phyloP scores from a whole-genome alignment of 2,113 vertebrate genomes.

The Castor canadensis region DNA sequence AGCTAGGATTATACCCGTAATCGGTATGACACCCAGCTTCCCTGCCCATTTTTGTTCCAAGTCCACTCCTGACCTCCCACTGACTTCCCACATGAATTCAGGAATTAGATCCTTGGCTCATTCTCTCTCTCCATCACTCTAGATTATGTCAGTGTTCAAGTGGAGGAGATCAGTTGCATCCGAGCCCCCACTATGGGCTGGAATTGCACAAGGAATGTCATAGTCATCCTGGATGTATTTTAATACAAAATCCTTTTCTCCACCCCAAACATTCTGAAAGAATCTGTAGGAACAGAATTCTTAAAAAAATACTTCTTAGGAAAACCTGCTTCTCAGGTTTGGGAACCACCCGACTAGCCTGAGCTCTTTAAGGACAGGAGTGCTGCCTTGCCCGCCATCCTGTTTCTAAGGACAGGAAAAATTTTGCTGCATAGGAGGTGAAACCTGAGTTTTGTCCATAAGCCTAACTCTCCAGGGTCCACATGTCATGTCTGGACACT shows the following conservation, averaged over 20 bases:
- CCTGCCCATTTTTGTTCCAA: not conserved
- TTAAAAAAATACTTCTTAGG: not conserved
- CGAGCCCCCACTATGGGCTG: not conserved
- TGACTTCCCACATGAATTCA: not conserved
- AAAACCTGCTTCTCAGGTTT: not conserved
- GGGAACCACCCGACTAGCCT: not conserved
- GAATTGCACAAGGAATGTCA: not conserved
- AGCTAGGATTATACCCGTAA: no score
- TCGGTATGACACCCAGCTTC: no score
- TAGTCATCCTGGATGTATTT: not conserved
- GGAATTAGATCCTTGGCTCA: not conserved
- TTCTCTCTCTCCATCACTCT: not conserved
- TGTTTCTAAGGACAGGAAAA: not conserved
- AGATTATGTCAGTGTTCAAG: not conserved
- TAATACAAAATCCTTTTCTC: not conserved
- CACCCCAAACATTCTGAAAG: not conserved
- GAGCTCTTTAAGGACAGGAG: not conserved
- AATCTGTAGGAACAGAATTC: not conserved
- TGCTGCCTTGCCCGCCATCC: not conserved
- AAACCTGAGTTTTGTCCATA: no score
- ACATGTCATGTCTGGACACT: no score
- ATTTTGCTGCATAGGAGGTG: not conserved
- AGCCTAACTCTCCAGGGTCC: no score
- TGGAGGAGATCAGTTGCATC: not conserved
- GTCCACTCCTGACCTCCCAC: not conserved